Base-by-base conservation (phyloP, 1,140 invertebrate genomes). In the Bicyclus anynana region DNA sequence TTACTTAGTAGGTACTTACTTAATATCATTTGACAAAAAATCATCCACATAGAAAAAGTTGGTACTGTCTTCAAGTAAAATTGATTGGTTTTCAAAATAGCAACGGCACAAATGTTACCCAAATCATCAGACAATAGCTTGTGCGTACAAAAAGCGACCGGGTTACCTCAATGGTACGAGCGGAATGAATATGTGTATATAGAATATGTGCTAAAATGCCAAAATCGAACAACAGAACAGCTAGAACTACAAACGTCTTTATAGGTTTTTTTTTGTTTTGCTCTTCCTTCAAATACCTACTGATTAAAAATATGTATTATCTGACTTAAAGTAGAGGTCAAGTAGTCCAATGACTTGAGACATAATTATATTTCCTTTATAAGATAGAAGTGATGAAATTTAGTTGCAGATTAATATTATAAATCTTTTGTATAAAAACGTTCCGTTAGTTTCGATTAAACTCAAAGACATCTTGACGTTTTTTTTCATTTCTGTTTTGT, bases 131-230 rank as follows among this genome's bases (percentile, higher is more conserved):
- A 61, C 59, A 61, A 61, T 51, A 61, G 59, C 18, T 55, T 21
- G 59, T n/a, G 42, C 35, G 72, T 61, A 72, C 66, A 77, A 77
- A 73, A 76, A 73, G 62, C 67, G 69, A 79, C 79, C 77, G 63
- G 73, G 77, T 80, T 57, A 77, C 75, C 72, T 72, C 51, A 37
- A 69, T 69, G 63, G 57, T 72, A 63, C 60, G 61, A 67, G 6
- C 17, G 62, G 67, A 62, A 56, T 60, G 55, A 59, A 55, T 51
- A 40, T 10, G 10, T 44, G 4, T 12, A 7, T 44, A 44, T 18
- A 10, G 40, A 20, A 44, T 44, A 4, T 44, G 2, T 20, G 40
- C 18, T n/a, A 20, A 44, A 6, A 10, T 44, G 18, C 40, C 3
- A 44, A 44, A 44, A 44, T 5, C 37, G 37, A 38, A 17, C 13